Conservation (phyloP, 2,797 vertebrate species). For the Babyrousa celebensis region DNA sequence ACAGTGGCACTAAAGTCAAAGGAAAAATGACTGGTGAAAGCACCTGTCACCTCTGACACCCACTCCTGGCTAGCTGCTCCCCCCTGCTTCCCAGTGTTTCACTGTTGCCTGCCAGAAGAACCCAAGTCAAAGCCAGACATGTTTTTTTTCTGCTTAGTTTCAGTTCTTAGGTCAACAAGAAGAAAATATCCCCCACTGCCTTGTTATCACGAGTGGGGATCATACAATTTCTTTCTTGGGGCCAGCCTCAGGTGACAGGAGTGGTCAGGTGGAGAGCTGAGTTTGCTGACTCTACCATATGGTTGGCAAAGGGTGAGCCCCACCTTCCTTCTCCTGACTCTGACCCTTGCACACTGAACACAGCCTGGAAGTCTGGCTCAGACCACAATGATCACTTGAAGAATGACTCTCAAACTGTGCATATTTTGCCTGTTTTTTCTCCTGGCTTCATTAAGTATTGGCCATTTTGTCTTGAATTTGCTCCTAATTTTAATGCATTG, state of each 20-base stretch:
- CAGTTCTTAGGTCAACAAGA: constrained; percentile 81
- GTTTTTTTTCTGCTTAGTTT: constrained; percentile 82
- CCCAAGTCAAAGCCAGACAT: constrained; percentile 80
- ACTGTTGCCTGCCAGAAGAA: constrained; percentile 69
- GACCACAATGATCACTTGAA: background rate
- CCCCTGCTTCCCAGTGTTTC: constrained; percentile 60
- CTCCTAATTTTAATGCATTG: background rate
- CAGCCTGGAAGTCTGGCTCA: background rate
- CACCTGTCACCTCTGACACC: constrained; percentile 49
- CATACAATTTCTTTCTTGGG: constrained; percentile 5
- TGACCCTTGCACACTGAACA: background rate
- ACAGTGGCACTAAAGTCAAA: background rate
- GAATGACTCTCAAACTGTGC: background rate
- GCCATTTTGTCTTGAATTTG: background rate
- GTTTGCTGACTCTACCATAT: background rate
- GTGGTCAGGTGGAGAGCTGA: background rate
- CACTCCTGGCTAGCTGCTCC: background rate
- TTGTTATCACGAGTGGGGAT: constrained; percentile 25
- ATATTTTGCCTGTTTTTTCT: background rate
- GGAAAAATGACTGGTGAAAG: constrained; percentile 2
- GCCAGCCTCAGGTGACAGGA: background rate
- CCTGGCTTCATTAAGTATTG: background rate
- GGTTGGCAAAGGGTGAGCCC: background rate
- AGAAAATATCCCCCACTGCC: constrained; percentile 73
- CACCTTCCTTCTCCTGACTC: background rate